Evolutionary conservation across 1,140 invertebrate species (phyloP).

Genomic region (Drosophila hydei): DNA sequence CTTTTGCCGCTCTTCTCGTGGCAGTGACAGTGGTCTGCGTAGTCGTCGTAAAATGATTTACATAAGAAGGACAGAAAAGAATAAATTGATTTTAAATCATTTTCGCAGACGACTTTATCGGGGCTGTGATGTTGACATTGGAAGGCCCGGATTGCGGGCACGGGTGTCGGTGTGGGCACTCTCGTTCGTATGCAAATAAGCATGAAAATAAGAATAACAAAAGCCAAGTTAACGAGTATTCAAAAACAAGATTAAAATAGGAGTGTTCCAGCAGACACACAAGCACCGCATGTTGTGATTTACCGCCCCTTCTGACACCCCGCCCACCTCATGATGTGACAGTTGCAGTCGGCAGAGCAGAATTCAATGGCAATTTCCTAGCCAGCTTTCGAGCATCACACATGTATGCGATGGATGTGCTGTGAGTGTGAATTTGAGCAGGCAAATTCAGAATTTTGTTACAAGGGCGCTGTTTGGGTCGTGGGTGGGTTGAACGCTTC

Average conservation of each 20-base stretch:
- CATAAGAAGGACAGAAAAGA: constrained; percentile 83
- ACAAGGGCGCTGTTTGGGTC: background rate
- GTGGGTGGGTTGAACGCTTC: constrained; percentile 1
- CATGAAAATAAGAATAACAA: constrained; percentile 82
- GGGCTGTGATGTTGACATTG: constrained; percentile 33
- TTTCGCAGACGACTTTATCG: constrained; percentile 57
- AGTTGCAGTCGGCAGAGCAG: constrained; percentile 36
- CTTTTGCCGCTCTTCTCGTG: constrained; percentile 52
- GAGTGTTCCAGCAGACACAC: constrained; percentile 53
- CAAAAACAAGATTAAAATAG: constrained; percentile 83
- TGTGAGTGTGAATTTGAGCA: constrained; percentile 27
- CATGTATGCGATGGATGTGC: constrained; percentile 11
- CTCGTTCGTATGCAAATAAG: constrained; percentile 76
- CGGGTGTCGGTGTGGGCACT: constrained; percentile 13
- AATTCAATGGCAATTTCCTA: constrained; percentile 29
- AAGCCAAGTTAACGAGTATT: constrained; percentile 82
- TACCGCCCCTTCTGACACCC: constrained; percentile 6
- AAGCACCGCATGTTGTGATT: constrained; percentile 61
- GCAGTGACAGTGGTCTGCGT: constrained; percentile 36
- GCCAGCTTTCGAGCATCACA: constrained; percentile 7
- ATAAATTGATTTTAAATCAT: constrained; percentile 84
- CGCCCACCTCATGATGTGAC: constrained; percentile 23
- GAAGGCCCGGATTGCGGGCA: background rate
- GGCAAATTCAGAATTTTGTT: constrained; percentile 45
- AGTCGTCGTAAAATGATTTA: constrained; percentile 74